Base-by-base conservation (phyloP, 2,888 invertebrate genomes). In the Plagodis dolabraria region DNA sequence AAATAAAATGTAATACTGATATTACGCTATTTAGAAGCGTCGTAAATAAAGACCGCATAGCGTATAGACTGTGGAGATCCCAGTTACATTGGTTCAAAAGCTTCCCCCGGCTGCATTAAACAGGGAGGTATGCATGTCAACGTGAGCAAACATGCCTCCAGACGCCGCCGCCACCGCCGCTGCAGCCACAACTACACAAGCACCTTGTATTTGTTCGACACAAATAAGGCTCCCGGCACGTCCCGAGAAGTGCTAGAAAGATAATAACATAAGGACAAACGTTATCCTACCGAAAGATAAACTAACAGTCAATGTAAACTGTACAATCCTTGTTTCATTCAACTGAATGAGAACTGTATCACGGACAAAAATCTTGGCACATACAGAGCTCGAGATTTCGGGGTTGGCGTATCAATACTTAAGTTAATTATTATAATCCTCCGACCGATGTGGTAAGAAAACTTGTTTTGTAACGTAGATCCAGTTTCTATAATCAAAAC, bases 91-190 rank as follows among this genome's bases (percentile, higher is more conserved):
- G 22, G 22, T 22, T 53, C 12, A 63, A 63, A 63, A 54, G 55
- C 44, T 52, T 57, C 58, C 47, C 54, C 62, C 45, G 52, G 68
- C 67, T 2, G 75, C 77, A 76, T 79, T 85, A 81, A 83, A 84
- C 78, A 79, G 75, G 77, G 76, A 77, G 86, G 84, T 85, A 89
- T 88, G 88, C 87, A 85, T 84, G 83, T 85, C 87, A 85, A 80
- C 86, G 82, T 80, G 72, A 71, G 76, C 80, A 90, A 89, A 90
- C 81, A 90, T 54, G 72, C 67, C 71, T 71, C 72, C 68, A 79
- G 75, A 75, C 74, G 79, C 82, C 77, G 83, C 79, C 80, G 70
- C 76, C 74, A 77, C 72, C 79, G 36, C 35, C 48, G 35, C 42
- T 36, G 44, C 48, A 53, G 50, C 55, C 50, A 52, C 54, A 64